Evolutionary conservation across 2,888 invertebrate species (phyloP), one percentile per base, ranked within the genome.

Genomic region (Hanleya hanleyi): DNA sequence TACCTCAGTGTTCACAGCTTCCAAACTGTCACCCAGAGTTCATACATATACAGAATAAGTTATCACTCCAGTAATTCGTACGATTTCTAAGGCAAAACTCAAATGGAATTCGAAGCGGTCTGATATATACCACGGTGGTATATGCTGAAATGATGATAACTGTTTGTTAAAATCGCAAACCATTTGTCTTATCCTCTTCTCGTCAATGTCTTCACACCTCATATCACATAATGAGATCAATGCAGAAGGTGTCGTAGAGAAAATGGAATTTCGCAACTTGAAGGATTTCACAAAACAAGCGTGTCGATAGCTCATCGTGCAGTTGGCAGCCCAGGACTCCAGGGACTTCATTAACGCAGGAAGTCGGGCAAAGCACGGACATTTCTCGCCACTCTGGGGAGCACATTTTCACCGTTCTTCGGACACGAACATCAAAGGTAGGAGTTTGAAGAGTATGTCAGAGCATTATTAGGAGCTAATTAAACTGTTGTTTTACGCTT

Each of bases 251-350:
- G 57, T 57, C 57, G 57, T 29, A 15, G 57, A 57, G 57, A 57
- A 57, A 57, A 57, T 57, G 57, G 57, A 26, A 57, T 57, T 57
- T 57, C 1, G 57, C 57, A 57, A 57, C 26, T 57, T 57, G 57
- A 15, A 22, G 26, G 57, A 32, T 57, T 57, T 57, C 57, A 57
- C 26, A 57, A 57, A 57, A 57, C 29, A 57, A 57, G 57, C 15
- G 57, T 32, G 57, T 26, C 26, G 7, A 29, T 22, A 32, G 29
- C 57, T 29, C 57, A 57, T 57, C 22, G 26, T 22, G 57, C 22
- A 22, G 57, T 15, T 29, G 57, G 32, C 57, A 18, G 1, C 29
- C 12, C 22, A 12, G 22, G 22, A 29, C 57, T 26, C 57, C 26
- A 15, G 57, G 32, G 57, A 29, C 57, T 57, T 57, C 57, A 57